phyloP scores from a whole-genome alignment of 2,113 vertebrate species.

The Silurus meridionalis region DNA sequence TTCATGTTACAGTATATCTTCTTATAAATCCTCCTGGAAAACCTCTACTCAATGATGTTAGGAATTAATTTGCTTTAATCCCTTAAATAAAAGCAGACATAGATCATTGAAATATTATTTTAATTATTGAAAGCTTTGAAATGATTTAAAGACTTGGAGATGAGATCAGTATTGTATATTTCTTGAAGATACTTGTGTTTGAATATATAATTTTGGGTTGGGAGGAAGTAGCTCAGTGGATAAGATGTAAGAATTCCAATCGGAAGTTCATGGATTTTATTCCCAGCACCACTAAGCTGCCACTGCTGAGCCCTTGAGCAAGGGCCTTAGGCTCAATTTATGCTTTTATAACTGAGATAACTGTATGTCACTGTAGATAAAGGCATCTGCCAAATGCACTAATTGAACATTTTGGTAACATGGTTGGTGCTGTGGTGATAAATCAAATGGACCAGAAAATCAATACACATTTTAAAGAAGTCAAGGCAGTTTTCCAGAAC shows the following conservation, averaged over 20 bases:
- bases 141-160: neutral
- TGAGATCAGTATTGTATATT: neutral
- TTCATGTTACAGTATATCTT: neutral
- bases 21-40: neutral
- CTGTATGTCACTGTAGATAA: no score
- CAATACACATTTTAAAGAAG: neutral
- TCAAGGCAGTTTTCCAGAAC: neutral
- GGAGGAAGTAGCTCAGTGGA: no score
- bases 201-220: neutral
- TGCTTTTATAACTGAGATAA: no score
- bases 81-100: neutral
- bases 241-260: no score
- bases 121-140: neutral
- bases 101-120: neutral
- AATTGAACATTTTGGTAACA: neutral
- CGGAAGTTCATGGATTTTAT: no score
- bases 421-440: neutral
- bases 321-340: no score
- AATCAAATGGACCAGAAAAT: neutral
- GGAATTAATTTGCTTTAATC: neutral
- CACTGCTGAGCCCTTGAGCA: no score
- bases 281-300: no score
- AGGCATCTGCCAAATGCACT: no score
- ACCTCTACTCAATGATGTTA: neutral
- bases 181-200: neutral